Evolutionary conservation across 2,113 vertebrate genomes (phyloP).

Genomic region (Philantomba maxwellii): DNA sequence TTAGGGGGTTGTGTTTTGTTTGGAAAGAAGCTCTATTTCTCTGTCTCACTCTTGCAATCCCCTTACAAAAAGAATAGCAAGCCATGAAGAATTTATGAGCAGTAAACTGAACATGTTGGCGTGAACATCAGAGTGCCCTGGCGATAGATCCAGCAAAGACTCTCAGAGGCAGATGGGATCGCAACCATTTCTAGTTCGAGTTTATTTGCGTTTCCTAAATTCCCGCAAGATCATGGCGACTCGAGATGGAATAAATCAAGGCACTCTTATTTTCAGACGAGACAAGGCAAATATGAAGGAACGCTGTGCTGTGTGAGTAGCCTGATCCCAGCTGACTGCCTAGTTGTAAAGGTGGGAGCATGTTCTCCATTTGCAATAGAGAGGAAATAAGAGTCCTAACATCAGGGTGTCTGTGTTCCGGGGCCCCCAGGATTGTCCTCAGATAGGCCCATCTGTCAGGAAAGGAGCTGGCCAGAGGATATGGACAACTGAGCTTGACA

Average conservation of each 20-base stretch:
- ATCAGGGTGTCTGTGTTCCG: neutral
- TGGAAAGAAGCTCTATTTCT: neutral
- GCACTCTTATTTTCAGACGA: neutral
- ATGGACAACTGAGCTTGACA: neutral
- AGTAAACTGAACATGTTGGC: neutral
- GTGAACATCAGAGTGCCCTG: no score
- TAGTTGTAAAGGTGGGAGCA: neutral
- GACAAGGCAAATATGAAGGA: neutral
- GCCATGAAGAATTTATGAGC: neutral
- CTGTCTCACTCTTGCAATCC: conserved; percentile 28
- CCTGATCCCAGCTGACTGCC: neutral
- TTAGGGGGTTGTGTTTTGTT: neutral
- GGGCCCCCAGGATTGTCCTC: neutral
- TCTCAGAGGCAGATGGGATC: neutral
- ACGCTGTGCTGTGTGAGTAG: rapidly evolving
- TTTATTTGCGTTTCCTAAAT: conserved; percentile 9
- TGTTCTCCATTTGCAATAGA: neutral
- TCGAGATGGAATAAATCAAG: neutral
- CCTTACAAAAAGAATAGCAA: neutral
- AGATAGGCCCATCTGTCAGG: neutral
- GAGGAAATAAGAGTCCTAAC: neutral
- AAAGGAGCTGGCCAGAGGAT: neutral
- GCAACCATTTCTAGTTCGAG: neutral
- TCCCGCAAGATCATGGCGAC: neutral
- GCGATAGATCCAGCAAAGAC: neutral